Evolutionary conservation across 1,140 invertebrate genomes (phyloP).

Genomic region (Cataglyphis hispanica): DNA sequence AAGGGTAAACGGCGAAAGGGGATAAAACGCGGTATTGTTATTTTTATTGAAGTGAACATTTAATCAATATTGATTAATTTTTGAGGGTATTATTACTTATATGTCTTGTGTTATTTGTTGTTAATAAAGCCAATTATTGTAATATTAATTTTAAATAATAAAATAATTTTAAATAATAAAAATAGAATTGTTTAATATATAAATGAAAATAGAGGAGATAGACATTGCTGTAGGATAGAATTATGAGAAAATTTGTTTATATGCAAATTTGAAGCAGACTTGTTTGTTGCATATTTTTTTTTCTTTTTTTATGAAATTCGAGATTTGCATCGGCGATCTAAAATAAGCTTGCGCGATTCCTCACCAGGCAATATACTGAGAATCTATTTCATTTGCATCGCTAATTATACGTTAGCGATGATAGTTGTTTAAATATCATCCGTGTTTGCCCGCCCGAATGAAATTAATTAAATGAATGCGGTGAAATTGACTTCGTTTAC

Average conservation of each 20-base stretch:
- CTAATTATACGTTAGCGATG: slow-evolving; percentile 30
- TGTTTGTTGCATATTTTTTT: not conserved
- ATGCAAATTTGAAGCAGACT: not conserved
- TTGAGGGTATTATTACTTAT: not conserved
- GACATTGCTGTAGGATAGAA: not conserved
- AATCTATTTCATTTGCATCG: slow-evolving; percentile 38
- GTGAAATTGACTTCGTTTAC: slow-evolving; percentile 48
- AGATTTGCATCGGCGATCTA: not conserved
- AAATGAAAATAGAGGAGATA: not conserved
- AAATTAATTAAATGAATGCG: slow-evolving; percentile 57
- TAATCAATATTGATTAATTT: not conserved
- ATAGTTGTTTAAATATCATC: slow-evolving; percentile 14
- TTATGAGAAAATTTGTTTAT: not conserved
- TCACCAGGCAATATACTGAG: not conserved
- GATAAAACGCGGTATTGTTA: not conserved
- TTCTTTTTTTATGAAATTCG: not conserved
- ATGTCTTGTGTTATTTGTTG: not conserved
- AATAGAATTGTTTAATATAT: not conserved
- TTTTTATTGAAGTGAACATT: not conserved
- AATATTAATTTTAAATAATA: not conserved
- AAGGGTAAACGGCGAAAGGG: slow-evolving; percentile 9
- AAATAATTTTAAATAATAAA: not conserved
- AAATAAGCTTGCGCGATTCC: not conserved
- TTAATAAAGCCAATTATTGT: not conserved
- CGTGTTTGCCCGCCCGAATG: slow-evolving; percentile 16